Conservation (phyloP, 2,888 invertebrate species). For the Sesamia inferens region DNA sequence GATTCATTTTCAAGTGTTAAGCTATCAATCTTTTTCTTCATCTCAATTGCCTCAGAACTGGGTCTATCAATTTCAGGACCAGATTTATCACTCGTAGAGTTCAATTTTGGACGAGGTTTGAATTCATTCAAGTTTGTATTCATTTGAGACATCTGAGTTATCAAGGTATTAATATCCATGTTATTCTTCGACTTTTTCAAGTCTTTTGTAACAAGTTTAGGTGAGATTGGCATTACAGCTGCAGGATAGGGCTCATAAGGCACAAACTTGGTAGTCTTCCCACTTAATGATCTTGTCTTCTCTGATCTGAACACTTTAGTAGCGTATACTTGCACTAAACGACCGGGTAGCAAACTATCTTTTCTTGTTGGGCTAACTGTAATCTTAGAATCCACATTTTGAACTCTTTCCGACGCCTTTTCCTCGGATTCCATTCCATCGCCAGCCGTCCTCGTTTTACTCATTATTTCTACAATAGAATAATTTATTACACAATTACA, state of each 20-base stretch:
- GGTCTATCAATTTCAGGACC: constrained; percentile 67
- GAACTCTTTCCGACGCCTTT: constrained; percentile 70
- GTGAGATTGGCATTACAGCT: constrained; percentile 94
- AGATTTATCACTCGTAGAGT: constrained; percentile 79
- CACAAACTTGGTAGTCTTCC: constrained; percentile 95
- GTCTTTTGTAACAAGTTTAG: constrained; percentile 83
- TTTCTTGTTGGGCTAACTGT: constrained; percentile 66
- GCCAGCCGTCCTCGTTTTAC: constrained; percentile 91
- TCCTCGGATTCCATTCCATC: constrained; percentile 94
- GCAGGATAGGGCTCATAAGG: constrained; percentile 97
- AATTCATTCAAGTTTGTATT: constrained; percentile 91
- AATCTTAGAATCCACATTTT: constrained; percentile 57
- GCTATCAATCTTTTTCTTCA: constrained; percentile 91
- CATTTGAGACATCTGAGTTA: constrained; percentile 93
- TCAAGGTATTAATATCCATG: constrained; percentile 92
- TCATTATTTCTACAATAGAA: constrained; percentile 79
- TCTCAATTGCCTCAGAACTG: constrained; percentile 84
- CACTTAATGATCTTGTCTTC: constrained; percentile 88
- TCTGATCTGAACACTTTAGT: constrained; percentile 91
- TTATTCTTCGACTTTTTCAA: constrained; percentile 89
- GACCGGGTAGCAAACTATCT: constrained; percentile 72
- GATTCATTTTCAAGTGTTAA: constrained; percentile 92
- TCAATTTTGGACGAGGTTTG: constrained; percentile 85
- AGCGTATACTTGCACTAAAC: constrained; percentile 85
- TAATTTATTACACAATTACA: constrained; percentile 25